phyloP scores from a whole-genome alignment of 2,113 vertebrate genomes.

The human (Homo sapiens) region GRCh38 chr2:224605001-224605500 shows the following conservation, averaged over 20 bases:
- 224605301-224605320: background rate
- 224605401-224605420: conserved; percentile 30
- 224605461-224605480: conserved; percentile 71
- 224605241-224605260: background rate
- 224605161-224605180: background rate
- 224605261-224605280: background rate
- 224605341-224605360: background rate
- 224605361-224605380: background rate
- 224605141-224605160: background rate
- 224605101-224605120: background rate
- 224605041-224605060: background rate
- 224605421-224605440: conserved; percentile 51
- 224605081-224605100: background rate
- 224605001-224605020: background rate
- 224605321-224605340: conserved; percentile 34
- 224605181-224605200: background rate
- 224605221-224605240: background rate
- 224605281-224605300: background rate
- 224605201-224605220: background rate
- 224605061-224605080: background rate
- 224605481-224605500: conserved; percentile 64
- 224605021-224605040: background rate
- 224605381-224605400: conserved; percentile 52
- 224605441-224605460: conserved; percentile 66
- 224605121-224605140: background rate